Percentiles rank a stretch among this genome's conserved stretches.
Conservation (phyloP, 2,888 invertebrate genomes). For the Odontocerum albicorne region DNA sequence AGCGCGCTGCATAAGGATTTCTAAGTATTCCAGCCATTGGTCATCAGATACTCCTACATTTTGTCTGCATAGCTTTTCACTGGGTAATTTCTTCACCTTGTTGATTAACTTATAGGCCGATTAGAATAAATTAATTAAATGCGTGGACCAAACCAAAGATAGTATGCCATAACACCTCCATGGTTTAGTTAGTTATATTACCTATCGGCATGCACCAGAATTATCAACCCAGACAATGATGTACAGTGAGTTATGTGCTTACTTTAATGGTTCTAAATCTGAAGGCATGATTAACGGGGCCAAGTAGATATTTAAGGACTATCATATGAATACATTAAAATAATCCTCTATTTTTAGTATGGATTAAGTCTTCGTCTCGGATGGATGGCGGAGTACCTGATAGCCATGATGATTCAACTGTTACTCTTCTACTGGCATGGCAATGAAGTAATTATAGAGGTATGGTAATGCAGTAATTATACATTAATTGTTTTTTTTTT, state of each 20-base stretch:
- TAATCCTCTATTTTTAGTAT: slow-evolving; percentile 25
- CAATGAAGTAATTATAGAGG: slow-evolving; percentile 49
- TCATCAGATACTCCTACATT: slow-evolving; percentile 71
- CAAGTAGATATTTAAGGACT: no score
- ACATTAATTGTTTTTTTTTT: not conserved
- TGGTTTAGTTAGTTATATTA: no score
- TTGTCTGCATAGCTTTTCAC: slow-evolving; percentile 79
- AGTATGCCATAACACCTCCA: slow-evolving; percentile 77
- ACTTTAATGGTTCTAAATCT: no score
- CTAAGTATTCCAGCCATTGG: slow-evolving; percentile 57
- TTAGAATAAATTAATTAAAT: slow-evolving; percentile 80
- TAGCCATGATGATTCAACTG: slow-evolving; percentile 51
- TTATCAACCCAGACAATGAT: no score
- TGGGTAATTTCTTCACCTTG: slow-evolving; percentile 82
- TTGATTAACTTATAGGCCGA: slow-evolving; percentile 73
- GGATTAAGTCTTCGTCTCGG: slow-evolving; percentile 34
- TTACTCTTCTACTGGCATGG: slow-evolving; percentile 56
- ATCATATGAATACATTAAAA: not conserved
- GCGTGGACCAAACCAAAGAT: slow-evolving; percentile 86
- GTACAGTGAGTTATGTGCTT: no score
- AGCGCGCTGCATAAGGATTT: slow-evolving; percentile 51
- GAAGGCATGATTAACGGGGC: no score
- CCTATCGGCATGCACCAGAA: no score
- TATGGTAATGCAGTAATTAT: slow-evolving; percentile 34
- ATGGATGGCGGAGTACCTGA: slow-evolving; percentile 48